Base-by-base conservation (phyloP, 30 jellyfish, hydroid and myxozoan species). In the Hydra vulgaris region DNA sequence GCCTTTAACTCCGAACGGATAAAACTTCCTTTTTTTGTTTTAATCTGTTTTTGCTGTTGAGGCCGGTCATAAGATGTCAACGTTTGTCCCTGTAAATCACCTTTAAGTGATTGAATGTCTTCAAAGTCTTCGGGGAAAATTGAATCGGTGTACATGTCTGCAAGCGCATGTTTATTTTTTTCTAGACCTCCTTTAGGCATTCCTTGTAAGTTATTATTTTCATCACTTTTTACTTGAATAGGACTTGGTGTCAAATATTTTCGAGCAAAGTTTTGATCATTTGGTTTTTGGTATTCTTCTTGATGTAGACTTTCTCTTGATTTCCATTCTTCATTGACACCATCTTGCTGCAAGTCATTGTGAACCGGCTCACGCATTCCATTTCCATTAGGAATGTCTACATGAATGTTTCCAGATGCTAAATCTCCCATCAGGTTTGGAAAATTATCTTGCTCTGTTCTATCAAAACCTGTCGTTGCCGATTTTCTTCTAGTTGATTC, bases 71-170 rank as follows among this genome's bases (percentile, higher is more conserved):
- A 90, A 8, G 84, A 86, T 26, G 97, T 79, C 25, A 90, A 67
- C 20, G 97, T 90, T 69, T 90, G 84, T 15, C 97, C 97, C 78
- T 91, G 96, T 67, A 91, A 78, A 71, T 95, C 87, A 20, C 97
- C 97, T 27, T 85, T 74, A 23, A 91, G 78, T 24, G 96, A 86
- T 81, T 86, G 95, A 54, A 91, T 86, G 68, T 91, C 97, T 16
- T 94, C 90, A 56, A 82, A 54, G 77, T 91, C 97, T 75, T 91
- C 97, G 0, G 97, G 97, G 72, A 91, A 91, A 24, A 91, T 19
- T 16, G 97, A 86, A 76, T 91, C 97, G 40, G 96, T 73, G 71
- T 91, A 91, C 85, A 91, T 19, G 23, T 83, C 95, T 75, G 96
- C 85, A 21, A 91, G 83, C 17, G 81, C 84, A 23, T 25, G 87